Evolutionary conservation across 2,113 vertebrate genomes (phyloP).

Genomic region (Thymallus thymallus): DNA sequence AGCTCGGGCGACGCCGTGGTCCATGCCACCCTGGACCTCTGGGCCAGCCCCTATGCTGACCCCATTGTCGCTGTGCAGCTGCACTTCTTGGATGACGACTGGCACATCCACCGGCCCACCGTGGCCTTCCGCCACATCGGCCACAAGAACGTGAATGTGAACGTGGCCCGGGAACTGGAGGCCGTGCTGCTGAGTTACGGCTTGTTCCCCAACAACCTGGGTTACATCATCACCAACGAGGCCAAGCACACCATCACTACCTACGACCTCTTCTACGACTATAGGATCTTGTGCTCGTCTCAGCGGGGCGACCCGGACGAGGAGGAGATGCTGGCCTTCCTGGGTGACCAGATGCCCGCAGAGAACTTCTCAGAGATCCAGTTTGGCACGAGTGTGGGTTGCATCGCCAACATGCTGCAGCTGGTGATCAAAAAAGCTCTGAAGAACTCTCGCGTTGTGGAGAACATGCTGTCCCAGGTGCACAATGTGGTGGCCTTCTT

Average conservation of each 20-base stretch:
- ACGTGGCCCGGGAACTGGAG: conserved; percentile 66
- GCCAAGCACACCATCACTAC: conserved; percentile 65
- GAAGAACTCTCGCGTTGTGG: conserved; percentile 70
- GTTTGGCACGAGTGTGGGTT: conserved; percentile 57
- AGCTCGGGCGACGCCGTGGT: conserved; percentile 32
- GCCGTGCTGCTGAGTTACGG: conserved; percentile 73
- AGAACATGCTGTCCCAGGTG: conserved; percentile 68
- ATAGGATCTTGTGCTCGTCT: conserved; percentile 65
- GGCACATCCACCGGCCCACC: conserved; percentile 66
- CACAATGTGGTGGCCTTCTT: conserved; percentile 74
- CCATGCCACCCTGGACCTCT: conserved; percentile 71
- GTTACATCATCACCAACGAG: conserved; percentile 66
- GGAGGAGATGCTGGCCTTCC: conserved; percentile 65
- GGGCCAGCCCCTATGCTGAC: conserved; percentile 50
- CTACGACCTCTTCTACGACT: conserved; percentile 71
- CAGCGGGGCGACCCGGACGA: conserved; percentile 63
- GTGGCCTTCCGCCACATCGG: conserved; percentile 72
- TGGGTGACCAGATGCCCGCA: conserved; percentile 55
- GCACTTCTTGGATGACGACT: conserved; percentile 69
- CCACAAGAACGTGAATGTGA: conserved; percentile 34
- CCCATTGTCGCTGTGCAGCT: conserved; percentile 67
- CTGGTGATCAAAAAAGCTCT: conserved; percentile 72
- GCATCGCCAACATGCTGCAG: conserved; percentile 60
- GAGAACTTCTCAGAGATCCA: conserved; percentile 64
- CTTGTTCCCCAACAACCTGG: conserved; percentile 68